Conservation (phyloP, 2,113 vertebrate species). For the Tetrax tetrax region DNA sequence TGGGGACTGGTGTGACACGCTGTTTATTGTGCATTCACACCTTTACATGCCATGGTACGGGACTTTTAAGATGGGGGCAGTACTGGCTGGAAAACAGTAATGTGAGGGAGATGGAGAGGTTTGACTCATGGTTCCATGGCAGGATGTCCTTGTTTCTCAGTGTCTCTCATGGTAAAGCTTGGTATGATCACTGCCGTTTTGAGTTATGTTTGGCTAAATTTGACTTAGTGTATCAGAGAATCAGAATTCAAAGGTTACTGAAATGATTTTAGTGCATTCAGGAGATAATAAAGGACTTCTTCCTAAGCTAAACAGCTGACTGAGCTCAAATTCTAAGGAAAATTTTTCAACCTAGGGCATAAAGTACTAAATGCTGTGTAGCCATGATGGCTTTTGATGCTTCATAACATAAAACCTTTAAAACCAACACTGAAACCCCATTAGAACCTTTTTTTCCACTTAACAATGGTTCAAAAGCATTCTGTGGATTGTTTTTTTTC, state of each 20-base stretch:
- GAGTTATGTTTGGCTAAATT: background rate
- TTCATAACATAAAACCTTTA: background rate
- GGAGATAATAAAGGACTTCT: background rate
- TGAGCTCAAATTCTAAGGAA: background rate
- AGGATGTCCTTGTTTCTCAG: background rate
- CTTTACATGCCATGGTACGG: fast-evolving
- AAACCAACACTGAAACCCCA: background rate
- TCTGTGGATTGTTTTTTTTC: background rate
- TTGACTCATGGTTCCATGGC: background rate
- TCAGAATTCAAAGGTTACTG: background rate
- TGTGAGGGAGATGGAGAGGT: background rate
- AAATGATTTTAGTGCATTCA: background rate
- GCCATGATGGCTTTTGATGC: background rate
- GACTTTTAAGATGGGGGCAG: background rate
- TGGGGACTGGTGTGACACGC: background rate
- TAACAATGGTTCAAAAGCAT: background rate
- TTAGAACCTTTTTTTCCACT: background rate
- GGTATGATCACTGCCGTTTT: background rate
- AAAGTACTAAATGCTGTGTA: background rate
- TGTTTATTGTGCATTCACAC: fast-evolving
- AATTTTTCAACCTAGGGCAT: background rate
- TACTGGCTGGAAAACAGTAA: background rate
- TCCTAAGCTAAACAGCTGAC: background rate
- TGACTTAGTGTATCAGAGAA: background rate
- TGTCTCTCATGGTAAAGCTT: background rate